These are phyloP conservation scores for Cybosia mesomella DNA, from an alignment of 2,888 invertebrate genomes.

Conservation along the genomic window DNA sequence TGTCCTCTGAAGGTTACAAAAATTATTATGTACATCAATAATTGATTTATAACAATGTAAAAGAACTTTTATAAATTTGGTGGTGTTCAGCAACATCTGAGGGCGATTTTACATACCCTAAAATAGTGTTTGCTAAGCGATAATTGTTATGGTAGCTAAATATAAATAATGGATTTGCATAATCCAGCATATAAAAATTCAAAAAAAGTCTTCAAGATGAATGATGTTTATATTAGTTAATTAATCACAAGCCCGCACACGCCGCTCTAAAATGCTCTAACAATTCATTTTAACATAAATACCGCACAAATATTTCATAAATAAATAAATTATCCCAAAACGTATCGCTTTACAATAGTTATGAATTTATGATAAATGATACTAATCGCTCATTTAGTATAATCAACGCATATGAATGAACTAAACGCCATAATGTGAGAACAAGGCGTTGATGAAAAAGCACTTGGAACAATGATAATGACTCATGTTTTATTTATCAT, in stretches of 20 bases:
- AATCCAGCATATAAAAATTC: not conserved
- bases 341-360: slow-evolving; percentile 19
- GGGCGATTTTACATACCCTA: too few species aligned
- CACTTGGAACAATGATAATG: slow-evolving; percentile 76
- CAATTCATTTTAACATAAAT: slow-evolving; percentile 27
- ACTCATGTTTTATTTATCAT: slow-evolving; percentile 81
- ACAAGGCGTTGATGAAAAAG: slow-evolving; percentile 65
- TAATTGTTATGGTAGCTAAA: not conserved
- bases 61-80: too few species aligned
- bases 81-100: too few species aligned
- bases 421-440: slow-evolving; percentile 48
- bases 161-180: not conserved
- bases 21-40: too few species aligned
- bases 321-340: slow-evolving; percentile 26
- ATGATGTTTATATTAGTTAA: slow-evolving; percentile 1
- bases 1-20: too few species aligned
- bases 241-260: slow-evolving; percentile 9
- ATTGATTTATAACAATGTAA: too few species aligned
- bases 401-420: slow-evolving; percentile 52
- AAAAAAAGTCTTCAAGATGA: slow-evolving; percentile 3
- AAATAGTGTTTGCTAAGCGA: too few species aligned
- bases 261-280: slow-evolving; percentile 8
- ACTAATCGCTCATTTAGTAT: slow-evolving; percentile 51
- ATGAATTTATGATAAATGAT: slow-evolving; percentile 47
- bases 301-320: slow-evolving; percentile 19